A percentile compares a stretch with the other conserved stretches of the same genome.
Evolutionary conservation across 1,140 invertebrate species (phyloP).

Genomic region (Araneus ventricosus): DNA sequence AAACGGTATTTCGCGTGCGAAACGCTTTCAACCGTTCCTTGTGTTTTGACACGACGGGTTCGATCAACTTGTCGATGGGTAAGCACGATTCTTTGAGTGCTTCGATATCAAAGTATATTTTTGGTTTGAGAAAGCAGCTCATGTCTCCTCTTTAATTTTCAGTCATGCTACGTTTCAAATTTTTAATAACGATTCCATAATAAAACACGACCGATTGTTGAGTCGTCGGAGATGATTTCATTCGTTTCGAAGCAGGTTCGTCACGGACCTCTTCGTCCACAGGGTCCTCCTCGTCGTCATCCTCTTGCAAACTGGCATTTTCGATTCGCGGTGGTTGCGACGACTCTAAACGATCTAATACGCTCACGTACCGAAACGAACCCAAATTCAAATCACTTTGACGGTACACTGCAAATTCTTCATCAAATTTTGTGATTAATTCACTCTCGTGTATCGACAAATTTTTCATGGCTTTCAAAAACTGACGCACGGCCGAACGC

Average conservation of each 20-base stretch:
- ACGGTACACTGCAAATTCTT: conserved; percentile 18
- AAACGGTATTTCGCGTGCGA: background rate
- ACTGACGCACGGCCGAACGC: conserved; percentile 36
- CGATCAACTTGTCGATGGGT: background rate
- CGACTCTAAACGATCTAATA: background rate
- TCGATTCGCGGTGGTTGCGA: background rate
- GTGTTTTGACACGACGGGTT: background rate
- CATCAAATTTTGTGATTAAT: conserved; percentile 24
- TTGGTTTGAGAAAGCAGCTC: background rate
- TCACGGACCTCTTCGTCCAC: background rate
- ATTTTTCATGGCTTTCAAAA: conserved; percentile 23
- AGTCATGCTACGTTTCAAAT: background rate
- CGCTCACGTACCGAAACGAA: background rate
- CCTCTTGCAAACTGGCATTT: background rate
- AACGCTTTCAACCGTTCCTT: background rate
- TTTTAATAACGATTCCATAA: background rate
- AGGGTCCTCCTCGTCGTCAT: background rate
- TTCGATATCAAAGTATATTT: background rate
- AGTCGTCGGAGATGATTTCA: background rate
- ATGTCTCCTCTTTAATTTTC: conserved; percentile 26
- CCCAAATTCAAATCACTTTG: background rate
- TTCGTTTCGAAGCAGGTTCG: background rate
- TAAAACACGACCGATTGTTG: background rate
- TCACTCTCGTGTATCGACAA: background rate
- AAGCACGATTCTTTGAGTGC: background rate